A percentile compares a stretch with the other conserved stretches of the same genome.
phyloP scores from a whole-genome alignment of 1,140 invertebrate genomes.

The Oreohelix idahoensis region DNA sequence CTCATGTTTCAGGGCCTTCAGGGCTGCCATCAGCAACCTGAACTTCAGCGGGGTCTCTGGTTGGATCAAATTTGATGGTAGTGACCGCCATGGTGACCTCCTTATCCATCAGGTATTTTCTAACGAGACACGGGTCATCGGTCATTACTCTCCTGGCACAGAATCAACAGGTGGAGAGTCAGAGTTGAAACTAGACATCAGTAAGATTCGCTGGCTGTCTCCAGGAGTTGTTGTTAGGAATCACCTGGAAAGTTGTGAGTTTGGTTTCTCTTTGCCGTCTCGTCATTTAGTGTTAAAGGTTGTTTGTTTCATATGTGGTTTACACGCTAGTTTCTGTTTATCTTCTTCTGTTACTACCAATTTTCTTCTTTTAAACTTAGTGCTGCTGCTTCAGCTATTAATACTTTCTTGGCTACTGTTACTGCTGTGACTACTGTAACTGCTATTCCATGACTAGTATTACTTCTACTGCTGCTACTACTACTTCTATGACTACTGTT shows the following conservation, averaged over 20 bases:
- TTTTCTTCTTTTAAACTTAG: neutral
- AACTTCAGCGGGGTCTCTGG: slow-evolving; percentile 86
- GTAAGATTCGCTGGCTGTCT: slow-evolving; percentile 80
- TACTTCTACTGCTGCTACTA: too few species aligned
- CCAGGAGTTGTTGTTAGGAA: slow-evolving; percentile 76
- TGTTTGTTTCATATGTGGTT: too few species aligned
- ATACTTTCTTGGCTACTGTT: too few species aligned
- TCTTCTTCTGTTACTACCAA: neutral
- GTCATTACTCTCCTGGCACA: slow-evolving; percentile 77
- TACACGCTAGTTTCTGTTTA: neutral
- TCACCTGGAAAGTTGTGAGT: slow-evolving; percentile 79
- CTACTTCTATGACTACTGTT: too few species aligned
- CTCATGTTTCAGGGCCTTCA: slow-evolving; percentile 71
- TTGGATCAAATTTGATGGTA: slow-evolving; percentile 80
- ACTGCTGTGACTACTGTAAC: too few species aligned
- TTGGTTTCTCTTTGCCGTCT: neutral
- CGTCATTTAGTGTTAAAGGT: too few species aligned
- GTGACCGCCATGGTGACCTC: slow-evolving; percentile 81
- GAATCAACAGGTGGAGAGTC: slow-evolving; percentile 55
- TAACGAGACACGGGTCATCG: slow-evolving; percentile 76
- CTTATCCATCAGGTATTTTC: slow-evolving; percentile 82
- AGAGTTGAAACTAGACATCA: slow-evolving; percentile 75
- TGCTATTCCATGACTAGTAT: too few species aligned
- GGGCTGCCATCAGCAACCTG: slow-evolving; percentile 73
- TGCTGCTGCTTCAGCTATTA: too few species aligned